phyloP scores from a whole-genome alignment of 64 coral and sea anemone species.

The Porites australiensis region DNA sequence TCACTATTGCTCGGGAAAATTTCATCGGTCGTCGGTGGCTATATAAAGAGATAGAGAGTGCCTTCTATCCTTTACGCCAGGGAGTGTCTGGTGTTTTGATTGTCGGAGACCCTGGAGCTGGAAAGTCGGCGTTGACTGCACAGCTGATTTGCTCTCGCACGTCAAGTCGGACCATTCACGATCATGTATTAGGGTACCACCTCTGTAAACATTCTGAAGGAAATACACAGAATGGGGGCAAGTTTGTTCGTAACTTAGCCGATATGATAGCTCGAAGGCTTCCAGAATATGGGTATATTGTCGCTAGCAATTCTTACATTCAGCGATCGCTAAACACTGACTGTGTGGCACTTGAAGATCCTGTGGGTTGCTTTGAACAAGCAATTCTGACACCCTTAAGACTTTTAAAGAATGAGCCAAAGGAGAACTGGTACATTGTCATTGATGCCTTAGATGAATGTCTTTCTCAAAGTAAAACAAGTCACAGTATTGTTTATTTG shows the following conservation, averaged over 20 bases:
- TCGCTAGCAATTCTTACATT: constrained; percentile 25
- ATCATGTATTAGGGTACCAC: constrained; percentile 75
- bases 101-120: constrained; percentile 67
- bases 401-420: constrained; percentile 12
- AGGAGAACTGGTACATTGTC: constrained; percentile 37
- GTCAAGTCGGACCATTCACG: constrained; percentile 72
- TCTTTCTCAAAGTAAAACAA: constrained; percentile 14
- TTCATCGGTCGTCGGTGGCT: constrained; percentile 85
- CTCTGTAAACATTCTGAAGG: constrained; percentile 77
- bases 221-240: constrained; percentile 71
- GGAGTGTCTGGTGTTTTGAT: constrained; percentile 43
- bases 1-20: constrained; percentile 35
- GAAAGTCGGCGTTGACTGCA: constrained; percentile 76
- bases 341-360: constrained; percentile 50
- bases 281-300: constrained; percentile 50
- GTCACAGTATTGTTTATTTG: constrained; percentile 46
- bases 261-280: constrained; percentile 43
- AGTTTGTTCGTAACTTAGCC: constrained; percentile 75
- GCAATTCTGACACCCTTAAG: constrained; percentile 46
- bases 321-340: constrained; percentile 37
- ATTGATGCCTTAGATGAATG: constrained; percentile 81
- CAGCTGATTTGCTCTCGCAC: constrained; percentile 71
- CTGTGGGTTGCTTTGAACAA: constrained; percentile 64
- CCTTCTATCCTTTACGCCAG: background rate
- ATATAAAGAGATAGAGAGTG: constrained; percentile 47